A percentile compares a stretch with the other conserved stretches of the same genome.
These are phyloP conservation scores for Malurus elegans DNA, from an alignment of 2,113 vertebrate species.

Conservation along the genomic window DNA sequence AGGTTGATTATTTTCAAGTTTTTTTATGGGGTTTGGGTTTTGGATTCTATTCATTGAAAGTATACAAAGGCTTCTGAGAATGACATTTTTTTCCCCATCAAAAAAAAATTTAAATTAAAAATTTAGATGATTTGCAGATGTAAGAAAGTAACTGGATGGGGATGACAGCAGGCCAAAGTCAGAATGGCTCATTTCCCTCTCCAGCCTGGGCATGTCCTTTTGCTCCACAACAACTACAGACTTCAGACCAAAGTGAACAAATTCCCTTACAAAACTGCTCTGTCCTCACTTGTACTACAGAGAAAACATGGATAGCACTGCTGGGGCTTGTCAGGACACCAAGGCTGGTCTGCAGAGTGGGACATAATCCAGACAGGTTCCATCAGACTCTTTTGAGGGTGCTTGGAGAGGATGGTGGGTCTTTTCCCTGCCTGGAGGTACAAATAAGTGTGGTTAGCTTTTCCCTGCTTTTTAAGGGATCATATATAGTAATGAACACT, in stretches of 20 bases:
- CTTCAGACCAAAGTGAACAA: background rate
- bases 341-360: background rate
- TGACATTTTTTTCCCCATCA: background rate
- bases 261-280: background rate
- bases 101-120: background rate
- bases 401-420: background rate
- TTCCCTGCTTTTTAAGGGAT: background rate
- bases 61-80: background rate
- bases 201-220: background rate
- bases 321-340: background rate
- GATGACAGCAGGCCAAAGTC: background rate
- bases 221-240: background rate
- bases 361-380: background rate
- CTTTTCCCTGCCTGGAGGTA: background rate
- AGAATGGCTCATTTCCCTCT: background rate
- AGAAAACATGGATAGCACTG: background rate
- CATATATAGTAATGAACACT: background rate
- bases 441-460: background rate
- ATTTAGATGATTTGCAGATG: conserved; percentile 25
- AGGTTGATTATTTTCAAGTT: conserved; percentile 29
- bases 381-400: background rate
- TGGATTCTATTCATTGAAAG: background rate
- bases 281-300: background rate
- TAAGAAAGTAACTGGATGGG: background rate
- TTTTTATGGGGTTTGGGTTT: conserved; percentile 6